A percentile compares a stretch with the other conserved stretches of the same genome.
phyloP scores from a whole-genome alignment of 2,888 invertebrate species.

The Altica lythri region DNA sequence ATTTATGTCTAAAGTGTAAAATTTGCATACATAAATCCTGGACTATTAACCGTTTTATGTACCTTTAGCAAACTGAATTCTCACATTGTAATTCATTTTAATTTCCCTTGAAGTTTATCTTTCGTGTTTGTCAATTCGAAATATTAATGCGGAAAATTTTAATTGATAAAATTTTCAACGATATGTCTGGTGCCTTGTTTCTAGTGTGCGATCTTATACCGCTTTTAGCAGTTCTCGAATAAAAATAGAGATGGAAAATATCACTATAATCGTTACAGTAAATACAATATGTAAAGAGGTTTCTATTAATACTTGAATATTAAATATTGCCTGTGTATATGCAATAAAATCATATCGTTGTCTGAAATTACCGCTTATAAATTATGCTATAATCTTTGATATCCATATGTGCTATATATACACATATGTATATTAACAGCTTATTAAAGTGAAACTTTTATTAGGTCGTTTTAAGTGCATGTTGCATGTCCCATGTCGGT shows the following conservation, averaged over 20 bases:
- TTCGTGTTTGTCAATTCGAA: slow-evolving; percentile 29
- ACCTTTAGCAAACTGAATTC: slow-evolving; percentile 12
- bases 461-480: too few relatives aligned
- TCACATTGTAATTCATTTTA: slow-evolving; percentile 23
- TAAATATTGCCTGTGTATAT: too few relatives aligned
- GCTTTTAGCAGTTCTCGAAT: slow-evolving; percentile 1
- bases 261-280: not conserved
- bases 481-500: too few relatives aligned
- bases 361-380: too few relatives aligned
- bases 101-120: slow-evolving; percentile 27
- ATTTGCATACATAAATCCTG: slow-evolving; percentile 3
- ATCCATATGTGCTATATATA: too few relatives aligned
- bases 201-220: slow-evolving; percentile 15
- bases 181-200: slow-evolving; percentile 23
- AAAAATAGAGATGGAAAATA: slow-evolving; percentile 6
- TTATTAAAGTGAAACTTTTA: too few relatives aligned
- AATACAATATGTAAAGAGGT: too few relatives aligned
- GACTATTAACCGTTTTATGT: slow-evolving; percentile 1
- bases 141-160: slow-evolving; percentile 28
- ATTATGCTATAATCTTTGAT: too few relatives aligned
- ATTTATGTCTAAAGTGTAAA: too few relatives aligned
- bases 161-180: slow-evolving; percentile 31
- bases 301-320: too few relatives aligned
- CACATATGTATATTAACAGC: too few relatives aligned
- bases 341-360: too few relatives aligned